phyloP scores from a whole-genome alignment of 2,888 invertebrate genomes.

The Ctenicera cuprea region DNA sequence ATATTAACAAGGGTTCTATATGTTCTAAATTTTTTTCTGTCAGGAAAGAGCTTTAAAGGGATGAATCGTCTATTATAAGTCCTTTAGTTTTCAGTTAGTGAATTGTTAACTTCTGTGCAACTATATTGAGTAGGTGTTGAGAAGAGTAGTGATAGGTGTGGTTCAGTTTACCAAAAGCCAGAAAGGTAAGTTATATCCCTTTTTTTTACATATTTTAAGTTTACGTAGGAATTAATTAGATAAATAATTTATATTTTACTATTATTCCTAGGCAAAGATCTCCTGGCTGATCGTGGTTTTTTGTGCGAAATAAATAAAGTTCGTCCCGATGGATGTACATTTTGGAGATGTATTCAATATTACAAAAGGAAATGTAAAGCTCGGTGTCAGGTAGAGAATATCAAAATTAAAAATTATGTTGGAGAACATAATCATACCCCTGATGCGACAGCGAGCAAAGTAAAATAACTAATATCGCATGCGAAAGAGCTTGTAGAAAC shows the following conservation, averaged over 20 bases:
- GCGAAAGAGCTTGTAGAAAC: neutral
- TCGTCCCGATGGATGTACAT: too few species aligned
- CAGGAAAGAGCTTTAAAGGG: slow-evolving; percentile 2
- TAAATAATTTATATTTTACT: neutral
- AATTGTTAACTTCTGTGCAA: too few species aligned
- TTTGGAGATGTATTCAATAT: too few species aligned
- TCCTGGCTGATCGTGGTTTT: too few species aligned
- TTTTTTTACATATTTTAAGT: neutral
- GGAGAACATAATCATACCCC: slow-evolving; percentile 10
- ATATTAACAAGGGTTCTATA: too few species aligned
- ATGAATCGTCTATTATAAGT: neutral
- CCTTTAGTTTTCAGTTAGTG: too few species aligned
- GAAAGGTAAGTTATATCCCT: neutral
- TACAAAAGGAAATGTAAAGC: neutral
- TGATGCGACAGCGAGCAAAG: slow-evolving; percentile 5
- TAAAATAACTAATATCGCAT: neutral
- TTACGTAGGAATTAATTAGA: neutral
- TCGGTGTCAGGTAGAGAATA: slow-evolving; percentile 4
- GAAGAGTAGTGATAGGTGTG: neutral
- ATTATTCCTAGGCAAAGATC: neutral
- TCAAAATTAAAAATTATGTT: neutral
- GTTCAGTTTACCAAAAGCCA: neutral
- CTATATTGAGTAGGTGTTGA: neutral
- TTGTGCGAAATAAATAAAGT: too few species aligned
- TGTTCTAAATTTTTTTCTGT: neutral